Evolutionary conservation across 2,797 vertebrate genomes (phyloP).

Genomic region (Setipinna tenuifilis): DNA sequence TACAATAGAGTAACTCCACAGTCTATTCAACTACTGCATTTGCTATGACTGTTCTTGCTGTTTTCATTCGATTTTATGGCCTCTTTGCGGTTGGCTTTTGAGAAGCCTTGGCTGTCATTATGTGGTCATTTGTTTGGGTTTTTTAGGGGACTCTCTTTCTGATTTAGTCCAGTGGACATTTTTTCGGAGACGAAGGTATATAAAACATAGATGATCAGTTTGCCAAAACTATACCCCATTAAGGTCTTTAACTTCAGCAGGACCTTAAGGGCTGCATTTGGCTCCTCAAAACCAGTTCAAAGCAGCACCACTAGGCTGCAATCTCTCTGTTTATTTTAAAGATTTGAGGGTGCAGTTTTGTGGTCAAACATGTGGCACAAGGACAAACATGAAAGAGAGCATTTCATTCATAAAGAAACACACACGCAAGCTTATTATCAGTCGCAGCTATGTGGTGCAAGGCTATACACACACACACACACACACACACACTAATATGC

Average conservation of each 20-base stretch:
- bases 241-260: conserved; percentile 51
- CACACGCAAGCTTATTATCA: conserved; percentile 53
- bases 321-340: conserved; percentile 74
- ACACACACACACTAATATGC: neutral
- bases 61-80: conserved; percentile 62
- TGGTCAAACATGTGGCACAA: conserved; percentile 71
- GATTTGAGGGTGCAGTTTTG: conserved; percentile 70
- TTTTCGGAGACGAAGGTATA: conserved; percentile 61
- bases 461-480: conserved; percentile 7
- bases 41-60: conserved; percentile 1
- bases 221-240: conserved; percentile 66
- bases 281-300: conserved; percentile 60
- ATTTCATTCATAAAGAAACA: conserved; percentile 62
- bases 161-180: conserved; percentile 68
- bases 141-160: conserved; percentile 65
- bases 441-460: neutral
- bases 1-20: neutral
- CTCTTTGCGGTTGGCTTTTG: conserved; percentile 62
- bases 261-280: conserved; percentile 60
- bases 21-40: neutral
- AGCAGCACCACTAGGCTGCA: conserved; percentile 55
- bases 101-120: conserved; percentile 75
- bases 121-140: conserved; percentile 69
- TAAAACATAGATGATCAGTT: conserved; percentile 62
- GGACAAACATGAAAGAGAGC: conserved; percentile 71